These are phyloP conservation scores for Metopolophium dirhodum DNA, from an alignment of 1,140 invertebrate species.

Conservation along the genomic window DNA sequence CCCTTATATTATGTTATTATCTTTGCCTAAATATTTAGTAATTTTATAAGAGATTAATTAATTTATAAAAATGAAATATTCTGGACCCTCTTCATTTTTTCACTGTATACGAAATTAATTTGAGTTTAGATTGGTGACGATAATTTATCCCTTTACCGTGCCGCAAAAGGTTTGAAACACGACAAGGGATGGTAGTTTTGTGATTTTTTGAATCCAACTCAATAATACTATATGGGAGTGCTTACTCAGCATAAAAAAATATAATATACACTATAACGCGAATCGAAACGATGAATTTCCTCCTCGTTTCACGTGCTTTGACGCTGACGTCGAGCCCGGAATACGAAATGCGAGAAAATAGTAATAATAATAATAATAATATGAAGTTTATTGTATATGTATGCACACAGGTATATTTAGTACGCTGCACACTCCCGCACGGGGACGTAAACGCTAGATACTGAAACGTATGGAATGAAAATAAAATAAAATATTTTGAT, in stretches of 20 bases:
- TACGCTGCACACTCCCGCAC: neutral
- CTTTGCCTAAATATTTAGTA: too few relatives aligned
- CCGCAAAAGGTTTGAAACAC: neutral
- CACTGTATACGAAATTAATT: neutral
- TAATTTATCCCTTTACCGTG: neutral
- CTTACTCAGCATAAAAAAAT: neutral
- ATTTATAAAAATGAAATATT: too few relatives aligned
- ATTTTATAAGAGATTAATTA: too few relatives aligned
- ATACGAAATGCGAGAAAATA: conserved; percentile 41
- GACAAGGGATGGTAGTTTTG: neutral
- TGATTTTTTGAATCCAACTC: neutral
- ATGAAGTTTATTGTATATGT: neutral
- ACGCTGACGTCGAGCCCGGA: neutral
- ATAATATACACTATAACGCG: neutral
- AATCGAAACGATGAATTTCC: neutral
- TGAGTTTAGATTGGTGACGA: neutral
- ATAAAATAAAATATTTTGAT: conserved; percentile 45
- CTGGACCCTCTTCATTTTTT: neutral
- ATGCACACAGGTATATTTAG: neutral
- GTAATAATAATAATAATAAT: conserved; percentile 13
- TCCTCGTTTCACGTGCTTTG: neutral
- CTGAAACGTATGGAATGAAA: neutral
- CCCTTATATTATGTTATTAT: too few relatives aligned
- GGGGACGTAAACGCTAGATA: neutral
- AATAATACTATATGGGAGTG: too few relatives aligned